Evolutionary conservation across 2,113 vertebrate species (phyloP).

Genomic region (Coptodon rendalli): DNA sequence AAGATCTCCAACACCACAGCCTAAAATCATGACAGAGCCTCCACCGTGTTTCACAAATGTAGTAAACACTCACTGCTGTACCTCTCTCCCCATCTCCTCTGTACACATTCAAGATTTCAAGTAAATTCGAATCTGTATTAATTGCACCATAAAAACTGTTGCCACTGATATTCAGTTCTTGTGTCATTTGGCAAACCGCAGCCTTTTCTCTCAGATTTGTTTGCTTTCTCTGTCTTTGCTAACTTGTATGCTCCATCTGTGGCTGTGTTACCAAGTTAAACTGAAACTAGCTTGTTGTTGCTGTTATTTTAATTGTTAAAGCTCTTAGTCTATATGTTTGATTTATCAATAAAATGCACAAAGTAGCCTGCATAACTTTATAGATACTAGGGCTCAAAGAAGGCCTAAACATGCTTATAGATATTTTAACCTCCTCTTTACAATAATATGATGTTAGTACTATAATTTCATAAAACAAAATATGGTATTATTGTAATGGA

Average conservation of each 20-base stretch:
- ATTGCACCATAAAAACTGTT: neutral
- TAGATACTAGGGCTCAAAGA: neutral
- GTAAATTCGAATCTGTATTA: neutral
- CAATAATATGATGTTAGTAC: rapidly evolving
- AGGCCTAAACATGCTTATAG: neutral
- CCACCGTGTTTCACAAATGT: neutral
- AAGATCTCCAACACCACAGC: neutral
- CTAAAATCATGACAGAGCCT: neutral
- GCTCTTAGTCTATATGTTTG: neutral
- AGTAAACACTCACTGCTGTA: neutral
- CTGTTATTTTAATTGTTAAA: neutral
- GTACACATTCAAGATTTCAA: neutral
- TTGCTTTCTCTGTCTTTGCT: neutral
- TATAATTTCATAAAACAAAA: neutral
- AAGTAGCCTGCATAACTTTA: neutral
- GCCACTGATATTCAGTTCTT: neutral
- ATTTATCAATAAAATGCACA: neutral
- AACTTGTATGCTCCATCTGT: neutral
- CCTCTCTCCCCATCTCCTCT: neutral
- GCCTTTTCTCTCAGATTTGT: neutral
- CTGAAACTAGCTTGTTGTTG: neutral
- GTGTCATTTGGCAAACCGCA: neutral
- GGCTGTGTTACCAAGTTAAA: rapidly evolving
- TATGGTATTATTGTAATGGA: neutral
- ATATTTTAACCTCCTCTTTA: neutral